Evolutionary conservation across 1,140 invertebrate species (phyloP).

Genomic region (Odontomachus brunneus): DNA sequence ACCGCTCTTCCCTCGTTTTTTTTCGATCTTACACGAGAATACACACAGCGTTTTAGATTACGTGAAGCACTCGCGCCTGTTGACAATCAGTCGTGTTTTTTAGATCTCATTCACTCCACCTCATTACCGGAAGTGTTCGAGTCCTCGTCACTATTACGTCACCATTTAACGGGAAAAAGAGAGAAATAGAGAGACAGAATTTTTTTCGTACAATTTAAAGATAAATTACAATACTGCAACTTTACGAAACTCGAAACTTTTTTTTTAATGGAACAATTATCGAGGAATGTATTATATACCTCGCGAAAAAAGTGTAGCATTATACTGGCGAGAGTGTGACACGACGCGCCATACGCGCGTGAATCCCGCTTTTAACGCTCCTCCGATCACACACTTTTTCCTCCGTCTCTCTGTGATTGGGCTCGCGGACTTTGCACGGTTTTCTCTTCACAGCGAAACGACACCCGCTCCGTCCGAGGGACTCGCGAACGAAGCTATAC

Average conservation of each 20-base stretch:
- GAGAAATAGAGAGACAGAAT: no score
- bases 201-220: neutral
- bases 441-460: neutral
- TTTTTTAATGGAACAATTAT: neutral
- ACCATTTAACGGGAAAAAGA: neutral
- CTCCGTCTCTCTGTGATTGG: no score
- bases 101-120: slow-evolving; percentile 33
- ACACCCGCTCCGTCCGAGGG: neutral
- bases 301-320: slow-evolving; percentile 80
- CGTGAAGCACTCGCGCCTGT: slow-evolving; percentile 7
- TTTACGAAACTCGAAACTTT: neutral
- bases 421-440: slow-evolving; percentile 30
- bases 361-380: slow-evolving; percentile 18
- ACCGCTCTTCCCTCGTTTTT: neutral
- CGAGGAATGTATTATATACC: slow-evolving; percentile 74
- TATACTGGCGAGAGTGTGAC: slow-evolving; percentile 76
- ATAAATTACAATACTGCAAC: neutral
- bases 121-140: neutral
- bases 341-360: slow-evolving; percentile 69
- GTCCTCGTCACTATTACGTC: neutral
- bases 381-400: slow-evolving; percentile 13
- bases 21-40: neutral
- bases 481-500: slow-evolving; percentile 27
- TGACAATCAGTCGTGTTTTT: slow-evolving; percentile 10
- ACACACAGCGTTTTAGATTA: slow-evolving; percentile 16